Evolutionary conservation across 2,797 vertebrate genomes (phyloP), one percentile per base, ranked within the genome.

Genomic region (Protosalanx chinensis): DNA sequence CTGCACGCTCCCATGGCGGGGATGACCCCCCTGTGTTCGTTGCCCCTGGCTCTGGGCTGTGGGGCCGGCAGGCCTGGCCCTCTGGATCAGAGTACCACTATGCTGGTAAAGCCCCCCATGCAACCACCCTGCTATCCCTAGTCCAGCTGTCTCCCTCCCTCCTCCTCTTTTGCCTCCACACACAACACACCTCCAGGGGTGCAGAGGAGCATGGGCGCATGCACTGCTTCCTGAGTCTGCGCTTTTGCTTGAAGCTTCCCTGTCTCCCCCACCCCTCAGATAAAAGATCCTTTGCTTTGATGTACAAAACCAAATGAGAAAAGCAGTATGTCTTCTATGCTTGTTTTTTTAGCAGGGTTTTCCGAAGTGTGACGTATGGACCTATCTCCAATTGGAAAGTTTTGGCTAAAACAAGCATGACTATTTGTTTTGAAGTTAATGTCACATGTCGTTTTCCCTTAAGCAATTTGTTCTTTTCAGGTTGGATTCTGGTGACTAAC

Each of bases 1-100:
- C 93, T 96, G 87, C 94, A 94, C 90, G 92, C 94, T 92, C 93
- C 93, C 86, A 90, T 95, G 93, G 93, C 94, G 81, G 95, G 93
- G 90, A 92, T 94, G 91, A 90, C 92, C 49, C 93, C 90, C 88
- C 93, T 95, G 92, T 94, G 93, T 85, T 93, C 94, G 85, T 88
- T 94, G 71, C 94, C 90, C 86, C 93, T 94, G 93, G 93, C 94
- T 81, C 89, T 95, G 89, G 92, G 93, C 92, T 94, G 93, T 86
- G 91, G 93, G 89, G 93, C 92, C 85, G 92, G 93, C 87, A 94
- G 92, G 92, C 93, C 94, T 76, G 90, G 93, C 85, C 93, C 93
- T 86, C 93, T 95, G 92, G 95, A 96, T 93, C 94, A 94, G 89
- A 96, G 91, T 81, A 88, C 93, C 85, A 91, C 94, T 89, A 90